Base-by-base conservation (phyloP, 2,888 invertebrate genomes). In the Nezara viridula region DNA sequence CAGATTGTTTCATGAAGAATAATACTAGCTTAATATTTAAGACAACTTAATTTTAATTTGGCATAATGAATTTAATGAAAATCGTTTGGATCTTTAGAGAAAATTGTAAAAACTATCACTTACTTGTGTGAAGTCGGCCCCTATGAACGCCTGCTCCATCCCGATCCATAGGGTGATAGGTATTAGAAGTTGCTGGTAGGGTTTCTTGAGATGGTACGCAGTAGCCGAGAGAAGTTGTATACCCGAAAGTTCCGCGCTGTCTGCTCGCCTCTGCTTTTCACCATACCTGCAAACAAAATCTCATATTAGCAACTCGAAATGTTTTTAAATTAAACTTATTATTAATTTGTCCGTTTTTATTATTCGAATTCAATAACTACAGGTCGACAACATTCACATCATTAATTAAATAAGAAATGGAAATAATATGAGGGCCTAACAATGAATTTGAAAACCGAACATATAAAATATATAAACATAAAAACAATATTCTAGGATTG, bases 121-220 rank as follows among this genome's bases (percentile, higher is more conserved):
- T 92, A 96, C 96, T 94, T 96, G 96, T 12, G 97, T 97, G 92
- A 96, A 97, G 92, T 97, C 97, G 90, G 98, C 98, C 32, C 97
- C 97, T 91, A 98, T 97, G 93, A 98, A 99, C 0, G 98, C 99
- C 93, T 99, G 99, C 92, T 99, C 98, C 95, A 99, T 96, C 89
- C 99, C 99, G 92, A 98, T 98, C 96, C 98, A 99, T 88, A 99
- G 94, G 0, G 99, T 99, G 90, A 99, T 96, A 1, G 98, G 98
- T 91, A 99, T 98, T 55, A 99, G 95, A 12, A 99, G 94, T 92
- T 98, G 96, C 92, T 98, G 98, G 92, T 98, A 97, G 0, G 97
- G 97, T 92, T 98, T 97, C 93, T 96, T 96, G 92, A 98, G 94
- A 92, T 99, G 98, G 92, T 96, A 96, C 90, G 97, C 96, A 0